Base-by-base conservation (phyloP, 2,888 invertebrate species). In the Macropis europaea region DNA sequence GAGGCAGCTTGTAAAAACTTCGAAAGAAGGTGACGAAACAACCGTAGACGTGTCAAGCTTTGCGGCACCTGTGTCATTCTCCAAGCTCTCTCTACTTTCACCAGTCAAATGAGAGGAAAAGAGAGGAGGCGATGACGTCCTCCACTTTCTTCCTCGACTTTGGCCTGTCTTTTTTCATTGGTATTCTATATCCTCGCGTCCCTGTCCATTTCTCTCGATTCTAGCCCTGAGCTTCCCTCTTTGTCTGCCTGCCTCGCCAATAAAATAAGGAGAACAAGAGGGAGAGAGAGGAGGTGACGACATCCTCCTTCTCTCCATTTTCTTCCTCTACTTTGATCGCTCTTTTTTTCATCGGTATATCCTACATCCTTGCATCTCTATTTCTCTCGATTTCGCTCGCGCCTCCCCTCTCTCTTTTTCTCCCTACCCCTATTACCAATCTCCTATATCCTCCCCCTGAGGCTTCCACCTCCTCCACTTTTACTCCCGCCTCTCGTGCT, bases 41-140 rank as follows among this genome's bases (percentile, higher is more conserved):
- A 79, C 79, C 74, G 80, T 79, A 80, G 83, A 84, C 86, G 86
- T 84, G 86, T 86, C 84, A 83, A 86, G 84, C 85, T 82, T 81
- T 76, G 79, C 79, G 76, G 73, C 85, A 86, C 86, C 85, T 86
- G 86, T 81, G 83, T 80, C 84, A 72, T 78, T 59, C 73, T 71
- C 73, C 36, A 56, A 28, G 40, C 47, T 47, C 60, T 66, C 47
- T 66, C 64, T 30, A 34, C 24, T 28, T 34, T 43, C 47, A 5
- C 11, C 9, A 17, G 24, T 28, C 15, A 40, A 28, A 42, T 34
- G 43, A 15, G 4, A 32, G 15, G 28, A 56, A 40, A 30, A 56
- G 24, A 53, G 61, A 67, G 38, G 40, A 36, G 50, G 43, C 7
- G 15, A 40, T 52, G 17, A 13, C 52, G 13, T 38, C n/a, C 3